phyloP scores from a whole-genome alignment of 2,797 vertebrate genomes.

The Microctenopoma stevenorrisi region DNA sequence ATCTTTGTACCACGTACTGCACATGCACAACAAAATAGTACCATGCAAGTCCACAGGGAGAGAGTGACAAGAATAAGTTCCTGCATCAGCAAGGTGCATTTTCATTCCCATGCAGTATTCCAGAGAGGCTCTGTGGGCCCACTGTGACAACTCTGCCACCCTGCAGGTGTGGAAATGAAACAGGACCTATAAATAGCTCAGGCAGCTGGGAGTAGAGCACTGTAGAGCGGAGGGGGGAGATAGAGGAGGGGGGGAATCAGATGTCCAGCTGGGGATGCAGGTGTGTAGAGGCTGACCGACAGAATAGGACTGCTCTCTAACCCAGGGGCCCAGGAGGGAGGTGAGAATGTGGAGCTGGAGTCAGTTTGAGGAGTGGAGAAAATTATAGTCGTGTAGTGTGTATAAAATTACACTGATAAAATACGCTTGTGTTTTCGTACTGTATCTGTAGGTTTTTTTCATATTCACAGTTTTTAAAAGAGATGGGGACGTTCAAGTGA shows the following conservation, averaged over 20 bases:
- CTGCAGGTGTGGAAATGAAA: constrained; percentile 94
- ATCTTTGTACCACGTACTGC: constrained; percentile 64
- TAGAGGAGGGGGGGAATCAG: constrained; percentile 62
- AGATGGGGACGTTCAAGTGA: neutral
- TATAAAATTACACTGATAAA: neutral
- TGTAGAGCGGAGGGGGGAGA: constrained; percentile 58
- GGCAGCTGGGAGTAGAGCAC: constrained; percentile 88
- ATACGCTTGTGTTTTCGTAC: neutral
- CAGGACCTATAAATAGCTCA: constrained; percentile 90
- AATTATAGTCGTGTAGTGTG: neutral
- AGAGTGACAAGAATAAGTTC: constrained; percentile 79
- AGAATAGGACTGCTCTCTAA: constrained; percentile 68
- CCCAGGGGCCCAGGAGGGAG: constrained; percentile 59
- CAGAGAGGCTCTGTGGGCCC: constrained; percentile 79
- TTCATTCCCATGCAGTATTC: constrained; percentile 82
- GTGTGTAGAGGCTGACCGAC: constrained; percentile 81
- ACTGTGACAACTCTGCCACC: constrained; percentile 84
- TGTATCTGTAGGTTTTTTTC: neutral
- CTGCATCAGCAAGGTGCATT: constrained; percentile 85
- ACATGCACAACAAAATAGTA: constrained; percentile 65
- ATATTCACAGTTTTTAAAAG: neutral
- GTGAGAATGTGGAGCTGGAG: constrained; percentile 17
- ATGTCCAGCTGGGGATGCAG: constrained; percentile 84
- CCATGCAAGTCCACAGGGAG: constrained; percentile 62
- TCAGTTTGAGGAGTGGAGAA: constrained; percentile 43